phyloP scores from a whole-genome alignment of 2,113 vertebrate species.

The Campylomormyrus numenius region DNA sequence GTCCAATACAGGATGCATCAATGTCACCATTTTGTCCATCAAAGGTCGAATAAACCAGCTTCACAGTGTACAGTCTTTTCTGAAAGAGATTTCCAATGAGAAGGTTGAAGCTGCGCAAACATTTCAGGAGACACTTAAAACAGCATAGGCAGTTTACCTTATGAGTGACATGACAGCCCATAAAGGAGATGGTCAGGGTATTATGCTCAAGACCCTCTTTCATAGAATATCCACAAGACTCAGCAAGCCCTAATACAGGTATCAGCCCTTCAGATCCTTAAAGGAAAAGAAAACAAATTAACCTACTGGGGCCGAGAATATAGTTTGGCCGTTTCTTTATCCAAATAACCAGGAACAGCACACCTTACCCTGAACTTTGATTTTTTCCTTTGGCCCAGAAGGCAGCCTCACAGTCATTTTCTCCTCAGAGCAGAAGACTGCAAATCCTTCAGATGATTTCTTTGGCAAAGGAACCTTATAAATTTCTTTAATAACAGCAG shows the following conservation, averaged over 20 bases:
- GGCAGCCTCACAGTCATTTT: background rate
- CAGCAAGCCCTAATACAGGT: slow-evolving; percentile 1
- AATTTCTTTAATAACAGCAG: background rate
- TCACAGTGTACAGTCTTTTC: slow-evolving; percentile 34
- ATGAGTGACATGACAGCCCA: slow-evolving; percentile 42
- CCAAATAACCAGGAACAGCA: background rate
- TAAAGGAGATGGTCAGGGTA: slow-evolving; percentile 41
- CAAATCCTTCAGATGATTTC: background rate
- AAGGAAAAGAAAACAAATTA: background rate
- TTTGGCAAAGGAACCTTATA: background rate
- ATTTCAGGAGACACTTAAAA: background rate
- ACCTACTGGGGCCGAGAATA: background rate
- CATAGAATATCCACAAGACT: slow-evolving; percentile 41
- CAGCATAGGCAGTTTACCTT: slow-evolving; percentile 25
- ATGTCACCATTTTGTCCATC: slow-evolving; percentile 15
- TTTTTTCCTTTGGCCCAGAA: background rate
- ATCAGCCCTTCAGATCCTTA: slow-evolving; percentile 14
- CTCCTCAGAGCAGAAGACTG: background rate
- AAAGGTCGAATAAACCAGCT: slow-evolving; percentile 31
- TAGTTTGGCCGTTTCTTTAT: background rate
- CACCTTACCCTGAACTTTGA: background rate
- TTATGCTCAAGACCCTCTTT: background rate
- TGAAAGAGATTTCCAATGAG: slow-evolving; percentile 27
- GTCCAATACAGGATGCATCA: slow-evolving; percentile 29
- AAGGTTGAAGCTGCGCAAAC: background rate